A percentile compares a stretch with the other conserved stretches of the same genome.
phyloP scores from a whole-genome alignment of 1,140 invertebrate genomes.

The Oncopodura yosiiana region DNA sequence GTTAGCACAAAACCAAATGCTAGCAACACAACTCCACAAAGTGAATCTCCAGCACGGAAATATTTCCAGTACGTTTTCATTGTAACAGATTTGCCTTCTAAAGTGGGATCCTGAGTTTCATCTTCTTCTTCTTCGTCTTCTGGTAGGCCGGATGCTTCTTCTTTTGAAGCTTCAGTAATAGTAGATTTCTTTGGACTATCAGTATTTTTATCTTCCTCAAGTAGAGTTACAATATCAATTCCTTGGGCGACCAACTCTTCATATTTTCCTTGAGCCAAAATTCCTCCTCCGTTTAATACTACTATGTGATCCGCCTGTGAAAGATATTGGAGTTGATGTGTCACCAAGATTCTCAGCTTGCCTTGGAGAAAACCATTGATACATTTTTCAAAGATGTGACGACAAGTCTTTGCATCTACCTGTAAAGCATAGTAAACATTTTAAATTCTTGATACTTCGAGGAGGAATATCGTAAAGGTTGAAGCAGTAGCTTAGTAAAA shows the following conservation, averaged over 20 bases:
- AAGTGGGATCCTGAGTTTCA: too few species aligned
- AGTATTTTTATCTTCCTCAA: conserved; percentile 39
- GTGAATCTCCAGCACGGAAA: conserved; percentile 2
- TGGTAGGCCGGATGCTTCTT: too few species aligned
- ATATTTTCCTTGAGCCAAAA: conserved; percentile 49
- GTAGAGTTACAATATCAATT: conserved; percentile 53
- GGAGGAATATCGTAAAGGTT: too few species aligned
- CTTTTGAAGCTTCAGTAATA: not conserved
- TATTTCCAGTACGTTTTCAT: conserved; percentile 22
- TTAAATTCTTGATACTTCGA: too few species aligned
- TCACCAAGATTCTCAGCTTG: conserved; percentile 39
- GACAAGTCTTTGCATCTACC: conserved; percentile 45
- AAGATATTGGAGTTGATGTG: conserved; percentile 41
- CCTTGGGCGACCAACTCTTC: conserved; percentile 47
- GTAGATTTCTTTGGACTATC: conserved; percentile 5
- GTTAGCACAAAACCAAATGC: conserved; percentile 8
- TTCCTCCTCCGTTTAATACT: conserved; percentile 36
- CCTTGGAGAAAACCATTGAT: conserved; percentile 36
- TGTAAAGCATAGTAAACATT: too few species aligned
- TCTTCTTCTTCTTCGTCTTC: not conserved
- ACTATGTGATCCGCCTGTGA: conserved; percentile 27
- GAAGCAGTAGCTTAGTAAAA: too few species aligned
- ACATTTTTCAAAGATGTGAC: conserved; percentile 43
- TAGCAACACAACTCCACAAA: conserved; percentile 1
- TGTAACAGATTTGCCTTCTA: conserved; percentile 7